Evolutionary conservation across 1,140 invertebrate genomes (phyloP).

Genomic region (Drosophila jambulina): DNA sequence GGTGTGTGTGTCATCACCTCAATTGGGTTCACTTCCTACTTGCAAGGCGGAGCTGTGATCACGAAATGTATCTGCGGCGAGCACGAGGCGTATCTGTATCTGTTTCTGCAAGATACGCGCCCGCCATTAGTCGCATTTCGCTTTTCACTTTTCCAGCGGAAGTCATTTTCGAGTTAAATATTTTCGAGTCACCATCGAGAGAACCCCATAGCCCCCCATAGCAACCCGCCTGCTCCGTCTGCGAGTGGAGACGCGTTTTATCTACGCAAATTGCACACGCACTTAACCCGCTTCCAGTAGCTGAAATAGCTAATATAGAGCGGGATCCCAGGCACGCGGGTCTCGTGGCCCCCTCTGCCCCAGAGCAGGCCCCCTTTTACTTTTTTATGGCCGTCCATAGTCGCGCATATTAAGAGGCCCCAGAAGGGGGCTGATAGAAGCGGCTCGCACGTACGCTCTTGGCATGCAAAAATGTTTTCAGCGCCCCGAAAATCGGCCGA

Average conservation of each 20-base stretch:
- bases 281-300: slow-evolving; percentile 80
- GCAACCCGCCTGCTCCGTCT: neutral
- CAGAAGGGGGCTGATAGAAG: neutral
- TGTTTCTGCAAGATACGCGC: slow-evolving; percentile 55
- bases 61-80: slow-evolving; percentile 64
- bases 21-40: slow-evolving; percentile 84
- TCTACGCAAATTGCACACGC: slow-evolving; percentile 79
- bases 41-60: slow-evolving; percentile 58
- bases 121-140: slow-evolving; percentile 45
- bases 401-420: slow-evolving; percentile 48
- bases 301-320: slow-evolving; percentile 59
- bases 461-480: slow-evolving; percentile 50
- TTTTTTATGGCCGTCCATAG: slow-evolving; percentile 43
- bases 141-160: slow-evolving; percentile 76
- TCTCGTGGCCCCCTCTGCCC: slow-evolving; percentile 6
- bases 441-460: slow-evolving; percentile 20
- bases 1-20: slow-evolving; percentile 81
- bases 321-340: slow-evolving; percentile 46
- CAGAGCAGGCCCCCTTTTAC: slow-evolving; percentile 14
- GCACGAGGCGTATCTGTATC: slow-evolving; percentile 10
- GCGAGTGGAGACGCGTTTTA: slow-evolving; percentile 48
- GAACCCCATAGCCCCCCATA: neutral
- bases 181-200: slow-evolving; percentile 21
- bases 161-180: slow-evolving; percentile 72
- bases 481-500: slow-evolving; percentile 36